phyloP scores from a whole-genome alignment of 1,140 invertebrate genomes.

The Leptopilina boulardi region DNA sequence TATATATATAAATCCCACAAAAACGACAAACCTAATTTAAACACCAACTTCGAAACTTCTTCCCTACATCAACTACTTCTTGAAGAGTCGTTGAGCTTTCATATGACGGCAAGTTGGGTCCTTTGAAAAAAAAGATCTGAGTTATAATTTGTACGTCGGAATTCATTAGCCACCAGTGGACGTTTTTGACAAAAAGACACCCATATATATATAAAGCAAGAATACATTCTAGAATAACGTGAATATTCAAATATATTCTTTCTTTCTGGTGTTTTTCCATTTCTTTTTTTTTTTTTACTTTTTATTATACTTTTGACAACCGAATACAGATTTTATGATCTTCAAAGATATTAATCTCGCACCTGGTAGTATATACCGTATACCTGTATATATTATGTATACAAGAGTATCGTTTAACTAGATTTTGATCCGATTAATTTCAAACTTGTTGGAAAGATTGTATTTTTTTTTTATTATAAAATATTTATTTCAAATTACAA shows the following conservation, averaged over 20 bases:
- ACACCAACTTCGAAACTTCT: conserved; percentile 1
- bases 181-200: not conserved
- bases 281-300: not conserved
- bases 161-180: conserved; percentile 2
- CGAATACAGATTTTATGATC: conserved; percentile 6
- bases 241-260: conserved; percentile 1
- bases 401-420: not conserved
- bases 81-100: conserved; percentile 21
- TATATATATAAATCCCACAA: conserved; percentile 3
- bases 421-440: not conserved
- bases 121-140: conserved; percentile 3
- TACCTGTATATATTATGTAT: too few relatives aligned
- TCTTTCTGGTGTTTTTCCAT: not conserved
- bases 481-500: not conserved
- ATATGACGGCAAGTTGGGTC: conserved; percentile 7
- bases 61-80: not conserved
- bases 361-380: not conserved
- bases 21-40: conserved; percentile 26
- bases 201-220: too few relatives aligned
- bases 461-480: not conserved
- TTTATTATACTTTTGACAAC: conserved; percentile 13
- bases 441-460: not conserved
- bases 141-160: conserved; percentile 11
- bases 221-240: not conserved
- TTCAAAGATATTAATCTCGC: conserved; percentile 29